These are phyloP conservation scores for Leptosomus discolor DNA, from an alignment of 2,113 vertebrate genomes.

Conservation along the genomic window DNA sequence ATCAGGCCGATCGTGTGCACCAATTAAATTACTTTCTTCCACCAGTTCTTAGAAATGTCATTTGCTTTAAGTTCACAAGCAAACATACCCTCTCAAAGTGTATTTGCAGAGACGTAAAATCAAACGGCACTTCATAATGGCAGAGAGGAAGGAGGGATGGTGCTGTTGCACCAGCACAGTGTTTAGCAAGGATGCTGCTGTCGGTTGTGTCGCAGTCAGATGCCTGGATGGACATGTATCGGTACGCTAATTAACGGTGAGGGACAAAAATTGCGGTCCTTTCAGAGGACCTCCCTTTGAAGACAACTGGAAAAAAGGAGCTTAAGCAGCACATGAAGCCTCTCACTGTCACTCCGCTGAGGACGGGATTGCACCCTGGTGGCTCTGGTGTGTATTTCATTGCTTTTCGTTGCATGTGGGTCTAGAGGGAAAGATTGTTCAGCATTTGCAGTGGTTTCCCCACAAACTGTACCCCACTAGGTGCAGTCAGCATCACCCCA, in stretches of 20 bases:
- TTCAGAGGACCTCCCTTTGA: neutral
- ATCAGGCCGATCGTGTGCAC: neutral
- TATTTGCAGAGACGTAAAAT: constrained; percentile 3
- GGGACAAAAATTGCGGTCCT: neutral
- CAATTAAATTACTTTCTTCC: constrained; percentile 3
- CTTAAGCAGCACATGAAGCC: neutral
- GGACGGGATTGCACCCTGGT: fast-evolving
- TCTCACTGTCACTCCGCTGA: fast-evolving
- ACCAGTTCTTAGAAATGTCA: constrained; percentile 1
- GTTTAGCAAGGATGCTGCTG: neutral
- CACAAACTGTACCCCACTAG: neutral
- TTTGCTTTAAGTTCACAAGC: constrained; percentile 26
- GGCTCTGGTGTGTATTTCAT: neutral
- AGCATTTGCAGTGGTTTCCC: neutral
- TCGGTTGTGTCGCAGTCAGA: fast-evolving
- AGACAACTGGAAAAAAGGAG: neutral
- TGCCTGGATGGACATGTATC: neutral
- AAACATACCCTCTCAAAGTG: neutral
- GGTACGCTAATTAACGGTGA: neutral
- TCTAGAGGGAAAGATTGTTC: neutral
- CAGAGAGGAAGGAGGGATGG: neutral
- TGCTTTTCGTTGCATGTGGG: neutral
- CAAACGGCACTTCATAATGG: neutral
- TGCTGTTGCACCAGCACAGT: neutral
- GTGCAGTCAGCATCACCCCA: neutral